Conservation (phyloP, 2,888 invertebrate genomes). For the Cheilosia grossa region DNA sequence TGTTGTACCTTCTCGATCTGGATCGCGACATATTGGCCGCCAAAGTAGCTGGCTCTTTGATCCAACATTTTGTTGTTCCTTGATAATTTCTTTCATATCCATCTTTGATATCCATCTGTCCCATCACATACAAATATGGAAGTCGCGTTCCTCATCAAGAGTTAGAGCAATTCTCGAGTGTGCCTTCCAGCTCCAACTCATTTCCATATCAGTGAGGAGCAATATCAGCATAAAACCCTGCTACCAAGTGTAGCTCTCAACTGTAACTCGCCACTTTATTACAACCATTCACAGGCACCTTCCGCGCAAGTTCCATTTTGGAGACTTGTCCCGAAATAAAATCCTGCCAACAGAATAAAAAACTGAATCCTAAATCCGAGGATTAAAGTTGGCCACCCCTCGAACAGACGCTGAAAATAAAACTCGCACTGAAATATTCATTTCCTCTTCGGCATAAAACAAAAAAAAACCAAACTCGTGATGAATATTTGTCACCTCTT, state of each 20-base stretch:
- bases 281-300: not conserved
- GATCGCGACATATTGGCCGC: no score
- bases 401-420: slow-evolving; percentile 27
- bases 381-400: slow-evolving; percentile 9
- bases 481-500: slow-evolving; percentile 73
- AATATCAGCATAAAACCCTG: not conserved
- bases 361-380: slow-evolving; percentile 36
- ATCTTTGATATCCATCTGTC: no score
- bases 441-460: slow-evolving; percentile 5
- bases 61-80: no score
- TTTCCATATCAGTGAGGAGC: no score
- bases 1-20: no score
- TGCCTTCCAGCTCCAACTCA: no score
- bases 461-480: slow-evolving; percentile 21
- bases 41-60: no score
- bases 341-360: not conserved
- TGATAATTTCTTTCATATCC: no score
- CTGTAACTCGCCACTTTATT: slow-evolving; percentile 18
- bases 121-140: no score
- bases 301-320: not conserved
- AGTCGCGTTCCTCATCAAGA: no score
- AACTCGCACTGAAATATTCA: slow-evolving; percentile 58
- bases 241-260: not conserved
- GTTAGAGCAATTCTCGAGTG: no score
- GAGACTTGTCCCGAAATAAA: not conserved